Percentiles rank a stretch among this genome's conserved stretches.
phyloP scores from a whole-genome alignment of 2,113 vertebrate genomes.

The Condylura cristata region DNA sequence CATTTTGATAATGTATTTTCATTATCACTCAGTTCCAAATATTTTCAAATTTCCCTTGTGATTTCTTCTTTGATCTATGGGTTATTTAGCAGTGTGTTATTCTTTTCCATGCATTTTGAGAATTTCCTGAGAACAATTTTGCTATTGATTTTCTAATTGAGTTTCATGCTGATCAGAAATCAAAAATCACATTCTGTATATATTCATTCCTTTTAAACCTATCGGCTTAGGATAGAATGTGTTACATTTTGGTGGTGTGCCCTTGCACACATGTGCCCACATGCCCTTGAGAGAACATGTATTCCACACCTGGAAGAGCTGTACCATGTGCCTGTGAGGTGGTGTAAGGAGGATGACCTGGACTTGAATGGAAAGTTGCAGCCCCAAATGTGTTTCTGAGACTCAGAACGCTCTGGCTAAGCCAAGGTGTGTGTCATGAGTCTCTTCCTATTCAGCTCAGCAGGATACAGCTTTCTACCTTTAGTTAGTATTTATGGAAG shows the following conservation, averaged over 20 bases:
- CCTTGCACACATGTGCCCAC: neutral
- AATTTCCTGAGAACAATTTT: conserved; percentile 21
- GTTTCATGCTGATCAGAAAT: neutral
- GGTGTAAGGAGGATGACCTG: neutral
- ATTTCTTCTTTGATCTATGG: conserved; percentile 4
- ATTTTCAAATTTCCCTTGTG: neutral
- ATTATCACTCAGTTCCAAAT: neutral
- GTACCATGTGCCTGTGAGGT: neutral
- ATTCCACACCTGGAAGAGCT: neutral
- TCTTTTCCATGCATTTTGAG: neutral
- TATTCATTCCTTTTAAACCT: neutral
- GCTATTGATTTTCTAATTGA: neutral
- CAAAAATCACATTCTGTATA: neutral
- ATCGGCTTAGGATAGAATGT: neutral
- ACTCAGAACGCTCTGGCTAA: neutral
- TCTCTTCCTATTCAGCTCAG: neutral
- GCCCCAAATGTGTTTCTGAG: neutral
- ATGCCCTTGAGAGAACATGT: neutral
- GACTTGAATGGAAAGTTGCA: neutral
- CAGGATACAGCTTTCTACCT: neutral
- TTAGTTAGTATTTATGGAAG: neutral
- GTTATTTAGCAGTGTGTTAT: neutral
- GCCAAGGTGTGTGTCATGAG: neutral
- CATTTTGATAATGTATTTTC: neutral
- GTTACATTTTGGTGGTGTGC: neutral